Conservation (phyloP, 2,797 vertebrate genomes). For the Myioborus miniatus region DNA sequence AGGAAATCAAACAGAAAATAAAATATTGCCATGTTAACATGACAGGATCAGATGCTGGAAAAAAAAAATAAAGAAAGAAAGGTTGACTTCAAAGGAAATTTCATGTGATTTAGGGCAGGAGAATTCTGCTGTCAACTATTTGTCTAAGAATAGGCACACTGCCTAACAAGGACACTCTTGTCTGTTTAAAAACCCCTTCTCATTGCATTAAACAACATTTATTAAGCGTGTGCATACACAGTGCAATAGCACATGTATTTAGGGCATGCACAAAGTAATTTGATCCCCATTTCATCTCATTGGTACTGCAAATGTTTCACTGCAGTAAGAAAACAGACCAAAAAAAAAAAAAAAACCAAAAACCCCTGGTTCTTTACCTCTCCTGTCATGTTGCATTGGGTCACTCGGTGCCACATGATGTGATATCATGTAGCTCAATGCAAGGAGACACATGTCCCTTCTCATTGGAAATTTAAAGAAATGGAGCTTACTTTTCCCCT, state of each 20-base stretch:
- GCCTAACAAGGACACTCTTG: slow-evolving; percentile 7
- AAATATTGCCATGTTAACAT: background rate
- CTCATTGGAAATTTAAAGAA: slow-evolving; percentile 76
- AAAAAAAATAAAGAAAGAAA: background rate
- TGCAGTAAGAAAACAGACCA: background rate
- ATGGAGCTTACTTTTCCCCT: slow-evolving; percentile 72
- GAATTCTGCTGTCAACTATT: slow-evolving; percentile 33
- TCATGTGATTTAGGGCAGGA: slow-evolving; percentile 35
- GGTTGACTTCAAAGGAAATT: background rate
- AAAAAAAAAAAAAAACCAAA: background rate
- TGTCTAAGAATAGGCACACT: slow-evolving; percentile 31
- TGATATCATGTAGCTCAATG: slow-evolving; percentile 77
- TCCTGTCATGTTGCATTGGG: slow-evolving; percentile 71
- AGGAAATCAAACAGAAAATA: slow-evolving; percentile 41
- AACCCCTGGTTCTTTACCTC: slow-evolving; percentile 70
- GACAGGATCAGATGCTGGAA: background rate
- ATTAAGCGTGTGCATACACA: background rate
- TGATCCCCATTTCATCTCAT: background rate
- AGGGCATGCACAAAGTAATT: background rate
- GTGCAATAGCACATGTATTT: background rate
- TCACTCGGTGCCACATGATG: slow-evolving; percentile 72
- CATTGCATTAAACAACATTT: background rate
- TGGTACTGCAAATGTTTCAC: background rate
- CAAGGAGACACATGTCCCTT: slow-evolving; percentile 83
- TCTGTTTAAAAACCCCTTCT: slow-evolving; percentile 8